These are phyloP conservation scores for Limanda limanda DNA, from an alignment of 2,113 vertebrate species.

Conservation along the genomic window DNA sequence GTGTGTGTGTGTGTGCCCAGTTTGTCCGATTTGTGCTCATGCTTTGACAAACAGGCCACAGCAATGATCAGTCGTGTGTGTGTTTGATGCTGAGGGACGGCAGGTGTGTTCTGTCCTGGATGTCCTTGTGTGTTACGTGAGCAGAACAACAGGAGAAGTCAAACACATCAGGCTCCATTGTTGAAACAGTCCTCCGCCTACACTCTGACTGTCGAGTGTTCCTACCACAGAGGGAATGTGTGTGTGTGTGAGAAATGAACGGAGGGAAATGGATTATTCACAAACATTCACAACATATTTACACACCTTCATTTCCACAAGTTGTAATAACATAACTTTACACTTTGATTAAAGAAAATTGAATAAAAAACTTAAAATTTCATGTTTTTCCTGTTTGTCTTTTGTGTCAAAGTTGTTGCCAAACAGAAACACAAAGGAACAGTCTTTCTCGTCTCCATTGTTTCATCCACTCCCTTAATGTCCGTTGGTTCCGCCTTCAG, in stretches of 20 bases:
- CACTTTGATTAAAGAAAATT: no score
- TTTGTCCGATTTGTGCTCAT: slow-evolving; percentile 23
- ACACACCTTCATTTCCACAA: neutral
- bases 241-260: neutral
- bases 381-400: no score
- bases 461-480: slow-evolving; percentile 24
- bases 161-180: slow-evolving; percentile 2
- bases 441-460: neutral
- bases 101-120: slow-evolving; percentile 56
- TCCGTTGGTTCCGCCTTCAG: neutral
- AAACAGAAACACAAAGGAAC: neutral
- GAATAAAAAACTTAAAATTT: no score
- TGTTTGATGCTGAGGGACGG: slow-evolving; percentile 30
- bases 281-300: neutral
- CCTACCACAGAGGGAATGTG: neutral
- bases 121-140: slow-evolving; percentile 16
- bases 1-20: slow-evolving; percentile 16
- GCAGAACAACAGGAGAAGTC: slow-evolving; percentile 7
- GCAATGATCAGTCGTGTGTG: slow-evolving; percentile 15
- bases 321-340: neutral
- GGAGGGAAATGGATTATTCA: neutral
- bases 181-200: neutral
- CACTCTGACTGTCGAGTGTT: neutral
- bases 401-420: neutral
- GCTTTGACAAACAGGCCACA: slow-evolving; percentile 8